Evolutionary conservation across 1,140 invertebrate species (phyloP), one percentile per base, ranked within the genome.

Genomic region (Ceratina calcarata): DNA sequence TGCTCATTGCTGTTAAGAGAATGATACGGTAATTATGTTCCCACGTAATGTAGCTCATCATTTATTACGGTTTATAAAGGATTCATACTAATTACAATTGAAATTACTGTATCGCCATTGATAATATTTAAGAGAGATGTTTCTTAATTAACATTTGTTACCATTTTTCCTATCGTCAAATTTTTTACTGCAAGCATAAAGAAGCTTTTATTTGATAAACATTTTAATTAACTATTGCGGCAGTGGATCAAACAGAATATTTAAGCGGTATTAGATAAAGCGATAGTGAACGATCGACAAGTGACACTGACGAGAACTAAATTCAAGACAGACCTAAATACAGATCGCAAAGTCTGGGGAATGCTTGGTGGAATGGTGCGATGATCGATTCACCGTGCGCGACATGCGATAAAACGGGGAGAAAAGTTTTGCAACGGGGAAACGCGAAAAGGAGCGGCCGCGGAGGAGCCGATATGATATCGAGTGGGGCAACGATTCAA

Each of bases 381-480:
- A 78, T 45, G 68, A 64, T 78, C 67, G 68, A 78, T 78, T 61
- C 68, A 71, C 13, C 49, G 22, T 45, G 37, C 58, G 58, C 67
- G 37, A 51, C 67, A 22, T 58, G 60, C 68, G 76, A 78, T 78
- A 78, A 71, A 71, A 55, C 27, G n/a, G 58, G 24, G 2, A 55
- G 68, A 24, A 55, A 45, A 71, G 58, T 60, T 78, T 78, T 70
- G 49, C 58, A 71, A n/a, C 13, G 3, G 10, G 37, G 32, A 55
- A 78, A 69, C 45, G 58, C 18, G 75, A 64, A 45, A 71, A 55
- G 76, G 20, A 55, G 68, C 64, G 32, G 37, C 37, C 18, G 37
- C 73, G 73, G 64, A 15, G 66, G n/a, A 45, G 37, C 37, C 57
- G 74, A 77, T 77, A 69, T 51, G 74, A 77, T 77, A 69, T 70